Evolutionary conservation across 2,113 vertebrate species (phyloP).

Genomic region (Pelvicachromis taeniatus): DNA sequence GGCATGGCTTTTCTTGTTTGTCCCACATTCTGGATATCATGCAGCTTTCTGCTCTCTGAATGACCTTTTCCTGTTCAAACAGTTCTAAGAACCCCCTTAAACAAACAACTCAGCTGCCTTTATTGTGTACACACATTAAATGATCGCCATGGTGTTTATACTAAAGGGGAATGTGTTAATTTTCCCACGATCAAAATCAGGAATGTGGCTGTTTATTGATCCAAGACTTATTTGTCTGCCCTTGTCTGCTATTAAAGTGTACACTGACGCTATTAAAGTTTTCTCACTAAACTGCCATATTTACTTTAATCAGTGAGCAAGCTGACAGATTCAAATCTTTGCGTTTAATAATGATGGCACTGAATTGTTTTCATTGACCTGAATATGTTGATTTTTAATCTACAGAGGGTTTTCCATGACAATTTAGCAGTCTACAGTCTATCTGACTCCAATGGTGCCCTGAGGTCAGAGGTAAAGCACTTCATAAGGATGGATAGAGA

Average conservation of each 20-base stretch:
- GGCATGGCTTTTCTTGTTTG: neutral
- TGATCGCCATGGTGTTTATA: constrained; percentile 19
- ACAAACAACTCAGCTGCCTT: neutral
- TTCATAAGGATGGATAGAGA: neutral
- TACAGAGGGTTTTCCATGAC: constrained; percentile 81
- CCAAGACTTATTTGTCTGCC: constrained; percentile 10
- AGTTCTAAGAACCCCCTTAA: neutral
- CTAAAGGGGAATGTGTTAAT: constrained; percentile 31
- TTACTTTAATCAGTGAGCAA: neutral
- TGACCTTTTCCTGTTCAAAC: neutral
- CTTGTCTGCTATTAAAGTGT: neutral
- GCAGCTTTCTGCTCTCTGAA: neutral
- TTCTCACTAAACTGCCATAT: neutral
- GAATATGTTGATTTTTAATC: constrained; percentile 29
- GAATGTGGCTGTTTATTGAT: constrained; percentile 50
- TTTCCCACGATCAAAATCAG: neutral
- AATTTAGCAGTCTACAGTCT: constrained; percentile 78
- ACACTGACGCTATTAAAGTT: neutral
- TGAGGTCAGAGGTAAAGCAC: constrained; percentile 82
- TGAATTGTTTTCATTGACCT: constrained; percentile 7
- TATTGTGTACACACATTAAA: constrained; percentile 14
- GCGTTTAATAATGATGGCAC: neutral
- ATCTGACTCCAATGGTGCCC: constrained; percentile 74
- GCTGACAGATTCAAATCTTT: neutral
- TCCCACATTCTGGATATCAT: neutral